phyloP scores from a whole-genome alignment of 2,888 invertebrate species.

The Pediacus dermestoides region DNA sequence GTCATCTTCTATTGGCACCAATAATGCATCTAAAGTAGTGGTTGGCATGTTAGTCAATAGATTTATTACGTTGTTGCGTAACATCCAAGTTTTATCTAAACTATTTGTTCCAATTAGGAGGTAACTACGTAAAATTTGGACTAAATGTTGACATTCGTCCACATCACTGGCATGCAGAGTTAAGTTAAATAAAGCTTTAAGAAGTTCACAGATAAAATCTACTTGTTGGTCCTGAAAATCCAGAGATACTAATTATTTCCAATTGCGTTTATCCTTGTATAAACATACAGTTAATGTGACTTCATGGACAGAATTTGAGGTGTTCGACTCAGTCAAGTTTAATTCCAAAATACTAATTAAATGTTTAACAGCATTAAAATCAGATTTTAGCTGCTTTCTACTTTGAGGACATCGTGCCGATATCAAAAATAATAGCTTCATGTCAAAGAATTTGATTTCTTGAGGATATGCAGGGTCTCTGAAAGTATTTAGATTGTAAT shows the following conservation, averaged over 20 bases:
- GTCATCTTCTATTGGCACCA: conserved; percentile 52
- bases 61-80: conserved; percentile 79
- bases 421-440: conserved; percentile 82
- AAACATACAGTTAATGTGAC: too few relatives aligned
- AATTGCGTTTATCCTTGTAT: too few relatives aligned
- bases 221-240: conserved; percentile 56
- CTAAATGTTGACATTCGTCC: conserved; percentile 64
- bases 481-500: conserved; percentile 15
- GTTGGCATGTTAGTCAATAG: conserved; percentile 80
- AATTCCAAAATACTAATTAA: conserved; percentile 66
- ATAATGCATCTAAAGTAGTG: conserved; percentile 66
- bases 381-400: conserved; percentile 61
- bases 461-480: conserved; percentile 60
- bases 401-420: conserved; percentile 77
- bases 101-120: conserved; percentile 59
- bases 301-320: too few relatives aligned
- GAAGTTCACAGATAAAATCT: conserved; percentile 66
- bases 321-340: too few relatives aligned
- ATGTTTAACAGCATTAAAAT: conserved; percentile 66
- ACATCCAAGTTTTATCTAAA: conserved; percentile 61
- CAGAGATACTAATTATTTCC: too few relatives aligned
- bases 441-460: conserved; percentile 79
- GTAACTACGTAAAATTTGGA: conserved; percentile 67
- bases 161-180: conserved; percentile 54
- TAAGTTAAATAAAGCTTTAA: conserved; percentile 77